Evolutionary conservation across 2,888 invertebrate species (phyloP).

Genomic region (Athripsodes cinereus): DNA sequence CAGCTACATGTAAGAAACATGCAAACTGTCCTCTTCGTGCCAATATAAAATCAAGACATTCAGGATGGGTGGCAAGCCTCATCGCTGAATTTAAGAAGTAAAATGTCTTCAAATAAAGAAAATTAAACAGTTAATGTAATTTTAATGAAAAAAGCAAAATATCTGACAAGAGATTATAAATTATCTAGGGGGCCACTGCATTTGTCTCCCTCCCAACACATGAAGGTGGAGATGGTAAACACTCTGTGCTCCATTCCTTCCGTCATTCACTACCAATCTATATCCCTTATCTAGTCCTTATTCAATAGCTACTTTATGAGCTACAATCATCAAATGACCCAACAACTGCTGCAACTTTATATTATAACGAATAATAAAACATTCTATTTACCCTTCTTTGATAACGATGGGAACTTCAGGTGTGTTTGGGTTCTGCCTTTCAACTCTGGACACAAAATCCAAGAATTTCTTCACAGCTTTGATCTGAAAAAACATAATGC

Average conservation of each 20-base stretch:
- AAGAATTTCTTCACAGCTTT: conserved; percentile 78
- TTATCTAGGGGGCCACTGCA: conserved; percentile 94
- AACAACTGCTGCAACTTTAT: no score
- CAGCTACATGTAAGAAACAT: no score
- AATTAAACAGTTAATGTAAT: no score
- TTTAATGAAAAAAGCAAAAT: no score
- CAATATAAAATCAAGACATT: no score
- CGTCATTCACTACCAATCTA: conserved; percentile 89
- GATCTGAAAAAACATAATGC: conserved; percentile 38
- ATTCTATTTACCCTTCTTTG: conserved; percentile 91
- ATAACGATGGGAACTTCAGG: conserved; percentile 72
- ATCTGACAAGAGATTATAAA: no score
- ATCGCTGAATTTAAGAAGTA: no score
- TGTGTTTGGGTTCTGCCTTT: conserved; percentile 51
- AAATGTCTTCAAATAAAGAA: no score
- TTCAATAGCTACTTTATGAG: conserved; percentile 66
- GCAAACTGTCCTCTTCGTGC: no score
- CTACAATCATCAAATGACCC: neutral
- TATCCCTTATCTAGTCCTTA: conserved; percentile 75
- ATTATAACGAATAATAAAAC: no score
- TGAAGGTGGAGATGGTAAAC: neutral
- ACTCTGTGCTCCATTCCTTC: neutral
- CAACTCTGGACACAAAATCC: conserved; percentile 81
- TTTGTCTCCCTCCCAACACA: conserved; percentile 78
- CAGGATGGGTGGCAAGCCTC: no score